These are phyloP conservation scores for Rhinichthys osculus DNA, from an alignment of 2,797 vertebrate genomes.

Conservation along the genomic window DNA sequence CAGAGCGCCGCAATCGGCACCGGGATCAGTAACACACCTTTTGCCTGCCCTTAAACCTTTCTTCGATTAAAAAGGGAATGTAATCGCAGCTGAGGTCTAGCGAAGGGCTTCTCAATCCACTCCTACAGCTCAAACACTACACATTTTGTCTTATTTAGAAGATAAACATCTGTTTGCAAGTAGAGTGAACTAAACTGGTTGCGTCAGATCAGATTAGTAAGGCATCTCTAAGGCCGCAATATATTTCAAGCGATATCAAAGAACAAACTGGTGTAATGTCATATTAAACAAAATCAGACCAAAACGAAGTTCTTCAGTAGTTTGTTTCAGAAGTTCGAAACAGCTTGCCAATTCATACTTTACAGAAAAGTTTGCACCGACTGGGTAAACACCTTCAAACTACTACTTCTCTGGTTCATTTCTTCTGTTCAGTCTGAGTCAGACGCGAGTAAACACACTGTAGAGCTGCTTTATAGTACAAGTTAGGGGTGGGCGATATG, in stretches of 20 bases:
- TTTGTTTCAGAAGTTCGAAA: neutral
- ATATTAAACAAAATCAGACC: neutral
- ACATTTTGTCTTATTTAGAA: neutral
- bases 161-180: neutral
- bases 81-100: slow-evolving; percentile 20
- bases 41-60: slow-evolving; percentile 28
- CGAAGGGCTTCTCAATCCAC: slow-evolving; percentile 44
- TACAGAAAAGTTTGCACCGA: neutral
- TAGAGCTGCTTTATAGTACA: neutral
- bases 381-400: neutral
- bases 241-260: neutral
- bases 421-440: neutral
- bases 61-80: slow-evolving; percentile 3
- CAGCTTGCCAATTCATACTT: neutral
- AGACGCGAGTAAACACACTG: too few species aligned
- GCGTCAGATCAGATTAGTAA: neutral
- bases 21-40: slow-evolving; percentile 22
- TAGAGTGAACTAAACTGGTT: neutral
- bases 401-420: neutral
- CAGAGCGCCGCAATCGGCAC: neutral
- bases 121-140: slow-evolving; percentile 71
- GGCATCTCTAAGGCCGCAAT: neutral
- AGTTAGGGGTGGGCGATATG: neutral
- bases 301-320: neutral
- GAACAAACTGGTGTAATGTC: neutral